phyloP scores from a whole-genome alignment of 2,113 vertebrate species.

The Callipepla californica region DNA sequence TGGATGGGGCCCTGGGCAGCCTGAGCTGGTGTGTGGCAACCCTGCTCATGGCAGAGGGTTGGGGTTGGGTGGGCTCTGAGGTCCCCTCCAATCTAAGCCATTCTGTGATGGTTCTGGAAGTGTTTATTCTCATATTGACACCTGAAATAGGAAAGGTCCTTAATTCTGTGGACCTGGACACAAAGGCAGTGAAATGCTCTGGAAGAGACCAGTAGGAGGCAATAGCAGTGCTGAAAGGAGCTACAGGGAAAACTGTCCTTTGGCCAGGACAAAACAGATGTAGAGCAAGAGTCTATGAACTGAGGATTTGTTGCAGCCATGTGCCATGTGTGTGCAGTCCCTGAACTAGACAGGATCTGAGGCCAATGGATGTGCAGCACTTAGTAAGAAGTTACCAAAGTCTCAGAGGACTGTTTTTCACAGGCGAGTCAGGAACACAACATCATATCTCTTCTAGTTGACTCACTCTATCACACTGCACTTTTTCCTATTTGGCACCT shows the following conservation, averaged over 20 bases:
- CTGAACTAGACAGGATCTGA: neutral
- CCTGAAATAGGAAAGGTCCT: neutral
- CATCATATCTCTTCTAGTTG: neutral
- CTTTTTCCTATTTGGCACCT: neutral
- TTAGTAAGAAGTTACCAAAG: neutral
- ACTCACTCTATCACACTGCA: neutral
- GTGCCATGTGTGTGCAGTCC: neutral
- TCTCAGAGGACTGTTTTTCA: neutral
- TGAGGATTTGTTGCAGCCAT: neutral
- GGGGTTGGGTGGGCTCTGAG: no score
- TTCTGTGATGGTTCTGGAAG: neutral
- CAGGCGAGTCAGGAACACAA: neutral
- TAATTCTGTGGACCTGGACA: neutral
- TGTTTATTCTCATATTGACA: neutral
- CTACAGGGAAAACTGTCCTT: neutral
- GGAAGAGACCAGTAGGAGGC: neutral
- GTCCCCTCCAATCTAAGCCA: no score
- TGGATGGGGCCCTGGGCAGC: no score
- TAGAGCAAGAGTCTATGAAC: fast-evolving
- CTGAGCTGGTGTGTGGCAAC: no score
- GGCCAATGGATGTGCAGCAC: neutral
- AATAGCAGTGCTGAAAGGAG: neutral
- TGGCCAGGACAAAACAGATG: neutral
- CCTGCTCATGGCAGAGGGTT: no score
- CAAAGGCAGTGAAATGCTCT: neutral